Conservation (phyloP, 2,888 invertebrate genomes). For the Cabera pusaria region DNA sequence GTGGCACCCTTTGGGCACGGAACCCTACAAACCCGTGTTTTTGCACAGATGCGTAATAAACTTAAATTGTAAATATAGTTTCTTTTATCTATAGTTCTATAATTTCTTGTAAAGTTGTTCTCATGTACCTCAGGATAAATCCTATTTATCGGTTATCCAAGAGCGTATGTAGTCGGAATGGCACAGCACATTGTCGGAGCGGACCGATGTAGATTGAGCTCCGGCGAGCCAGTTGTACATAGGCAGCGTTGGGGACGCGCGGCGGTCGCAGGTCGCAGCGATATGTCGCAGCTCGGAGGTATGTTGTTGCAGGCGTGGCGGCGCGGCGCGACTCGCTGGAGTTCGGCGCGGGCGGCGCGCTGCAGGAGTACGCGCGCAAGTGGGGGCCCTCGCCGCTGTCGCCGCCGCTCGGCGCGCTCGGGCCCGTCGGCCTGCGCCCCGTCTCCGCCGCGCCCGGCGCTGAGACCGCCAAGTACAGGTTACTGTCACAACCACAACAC, state of each 20-base stretch:
- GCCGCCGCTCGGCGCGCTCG: conserved; percentile 89
- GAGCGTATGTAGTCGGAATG: too few relatives aligned
- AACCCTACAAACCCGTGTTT: too few relatives aligned
- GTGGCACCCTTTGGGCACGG: too few relatives aligned
- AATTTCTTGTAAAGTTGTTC: too few relatives aligned
- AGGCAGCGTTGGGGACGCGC: conserved; percentile 27
- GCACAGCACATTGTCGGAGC: too few relatives aligned
- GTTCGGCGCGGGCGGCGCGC: conserved; percentile 76
- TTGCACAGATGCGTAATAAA: too few relatives aligned
- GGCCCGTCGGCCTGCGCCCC: conserved; percentile 85
- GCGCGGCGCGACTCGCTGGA: conserved; percentile 83
- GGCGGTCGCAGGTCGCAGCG: conserved; percentile 25
- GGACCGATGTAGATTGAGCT: too few relatives aligned
- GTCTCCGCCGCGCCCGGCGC: conserved; percentile 92
- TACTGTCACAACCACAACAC: too few relatives aligned
- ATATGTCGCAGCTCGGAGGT: conserved; percentile 50
- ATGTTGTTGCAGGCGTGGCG: conserved; percentile 71
- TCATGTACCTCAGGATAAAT: too few relatives aligned
- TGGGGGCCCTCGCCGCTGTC: conserved; percentile 85
- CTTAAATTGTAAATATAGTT: too few relatives aligned
- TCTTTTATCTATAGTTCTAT: too few relatives aligned
- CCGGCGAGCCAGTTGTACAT: conserved; percentile 13
- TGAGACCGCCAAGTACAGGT: conserved; percentile 91
- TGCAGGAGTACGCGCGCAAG: conserved; percentile 82
- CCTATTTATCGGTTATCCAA: too few relatives aligned